Percentiles rank a stretch among this genome's conserved stretches.
These are phyloP conservation scores for Penelope pileata DNA, from an alignment of 2,113 vertebrate species.

Conservation along the genomic window DNA sequence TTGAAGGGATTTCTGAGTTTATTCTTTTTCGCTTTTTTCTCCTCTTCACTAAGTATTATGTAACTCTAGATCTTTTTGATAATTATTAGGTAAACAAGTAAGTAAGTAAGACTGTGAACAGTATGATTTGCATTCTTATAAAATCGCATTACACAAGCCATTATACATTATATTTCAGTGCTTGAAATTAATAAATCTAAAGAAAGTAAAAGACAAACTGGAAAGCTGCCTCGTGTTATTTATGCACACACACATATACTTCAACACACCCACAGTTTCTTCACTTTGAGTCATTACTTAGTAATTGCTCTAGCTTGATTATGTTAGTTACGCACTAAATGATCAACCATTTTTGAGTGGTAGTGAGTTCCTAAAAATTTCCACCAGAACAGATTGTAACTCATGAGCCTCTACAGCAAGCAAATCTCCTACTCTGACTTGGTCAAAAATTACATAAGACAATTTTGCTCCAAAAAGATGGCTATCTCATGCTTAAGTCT, in stretches of 20 bases:
- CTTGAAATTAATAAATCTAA: not conserved
- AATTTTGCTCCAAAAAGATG: not conserved
- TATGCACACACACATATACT: not conserved
- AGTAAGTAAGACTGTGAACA: not conserved
- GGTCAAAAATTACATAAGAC: conserved; percentile 17
- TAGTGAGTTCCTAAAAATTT: not conserved
- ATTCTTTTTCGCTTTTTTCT: not conserved
- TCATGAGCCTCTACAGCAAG: not conserved
- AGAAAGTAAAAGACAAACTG: not conserved
- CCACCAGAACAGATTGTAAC: not conserved
- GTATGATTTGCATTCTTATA: not conserved
- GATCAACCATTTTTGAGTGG: not conserved
- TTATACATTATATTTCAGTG: not conserved
- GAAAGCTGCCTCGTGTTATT: not conserved
- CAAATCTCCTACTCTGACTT: not conserved
- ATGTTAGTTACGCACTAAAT: not conserved
- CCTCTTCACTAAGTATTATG: not conserved
- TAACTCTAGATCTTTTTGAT: not conserved
- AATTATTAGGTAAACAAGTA: not conserved
- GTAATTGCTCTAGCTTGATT: not conserved
- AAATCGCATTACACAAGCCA: not conserved
- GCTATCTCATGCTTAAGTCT: not conserved
- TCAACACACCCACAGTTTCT: not conserved
- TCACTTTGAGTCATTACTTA: not conserved
- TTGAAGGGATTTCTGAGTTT: not conserved